These are phyloP conservation scores for Strix uralensis DNA, from an alignment of 2,113 vertebrate species.

Conservation along the genomic window DNA sequence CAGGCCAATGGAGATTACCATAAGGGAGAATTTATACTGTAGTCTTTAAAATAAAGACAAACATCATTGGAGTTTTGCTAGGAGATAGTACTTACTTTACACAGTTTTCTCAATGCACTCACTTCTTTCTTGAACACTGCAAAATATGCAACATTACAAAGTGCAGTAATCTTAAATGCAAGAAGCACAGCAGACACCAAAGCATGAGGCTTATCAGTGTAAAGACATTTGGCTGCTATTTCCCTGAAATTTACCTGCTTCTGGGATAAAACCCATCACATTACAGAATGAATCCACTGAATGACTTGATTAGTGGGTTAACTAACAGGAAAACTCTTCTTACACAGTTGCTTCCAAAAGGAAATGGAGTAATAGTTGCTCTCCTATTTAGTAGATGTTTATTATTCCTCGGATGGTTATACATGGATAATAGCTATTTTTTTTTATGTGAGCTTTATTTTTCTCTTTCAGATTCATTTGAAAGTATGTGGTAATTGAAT, in stretches of 20 bases:
- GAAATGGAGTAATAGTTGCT: neutral
- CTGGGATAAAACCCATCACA: neutral
- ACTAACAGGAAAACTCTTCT: neutral
- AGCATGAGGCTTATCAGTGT: neutral
- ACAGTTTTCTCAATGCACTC: neutral
- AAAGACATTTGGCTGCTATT: neutral
- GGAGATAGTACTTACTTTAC: neutral
- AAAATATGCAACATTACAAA: neutral
- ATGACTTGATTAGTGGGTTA: neutral
- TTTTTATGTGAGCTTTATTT: neutral
- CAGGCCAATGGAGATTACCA: neutral
- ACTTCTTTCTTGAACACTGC: neutral
- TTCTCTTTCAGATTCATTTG: neutral
- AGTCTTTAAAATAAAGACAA: neutral
- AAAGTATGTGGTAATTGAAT: neutral
- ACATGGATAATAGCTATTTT: neutral
- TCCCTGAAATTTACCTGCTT: neutral
- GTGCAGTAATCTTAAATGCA: neutral
- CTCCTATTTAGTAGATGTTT: neutral
- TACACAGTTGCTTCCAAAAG: neutral
- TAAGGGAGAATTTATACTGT: neutral
- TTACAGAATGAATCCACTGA: neutral
- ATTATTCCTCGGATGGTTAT: neutral
- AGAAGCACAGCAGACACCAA: neutral
- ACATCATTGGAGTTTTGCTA: neutral